These are phyloP conservation scores for Ascaphus truei DNA, from an alignment of 2,113 vertebrate genomes.

Conservation along the genomic window DNA sequence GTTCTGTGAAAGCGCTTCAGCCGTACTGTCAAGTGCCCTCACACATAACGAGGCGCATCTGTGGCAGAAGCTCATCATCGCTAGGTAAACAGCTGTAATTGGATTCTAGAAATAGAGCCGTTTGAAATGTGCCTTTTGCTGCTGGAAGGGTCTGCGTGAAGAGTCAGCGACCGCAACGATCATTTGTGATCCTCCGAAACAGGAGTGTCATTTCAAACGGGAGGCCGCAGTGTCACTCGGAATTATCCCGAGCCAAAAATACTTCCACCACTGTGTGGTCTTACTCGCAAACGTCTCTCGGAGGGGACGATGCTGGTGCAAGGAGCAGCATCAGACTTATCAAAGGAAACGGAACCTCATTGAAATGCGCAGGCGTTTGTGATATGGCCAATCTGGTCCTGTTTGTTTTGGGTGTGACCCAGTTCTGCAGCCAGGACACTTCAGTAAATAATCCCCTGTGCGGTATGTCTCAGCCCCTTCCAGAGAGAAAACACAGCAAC, in stretches of 20 bases:
- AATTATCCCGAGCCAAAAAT: background rate
- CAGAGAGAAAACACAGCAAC: no score
- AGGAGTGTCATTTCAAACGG: background rate
- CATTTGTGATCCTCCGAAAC: background rate
- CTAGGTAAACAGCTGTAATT: slow-evolving; percentile 2
- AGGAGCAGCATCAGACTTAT: no score
- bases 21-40: background rate
- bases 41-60: background rate
- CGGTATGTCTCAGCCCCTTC: no score
- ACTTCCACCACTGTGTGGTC: no score
- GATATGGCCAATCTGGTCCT: no score
- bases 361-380: no score
- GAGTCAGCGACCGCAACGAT: background rate
- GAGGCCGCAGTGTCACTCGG: background rate
- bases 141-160: background rate
- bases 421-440: no score
- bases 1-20: background rate
- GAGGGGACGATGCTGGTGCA: no score
- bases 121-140: background rate
- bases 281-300: no score
- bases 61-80: background rate
- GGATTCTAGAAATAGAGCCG: background rate
- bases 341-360: no score
- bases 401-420: no score
- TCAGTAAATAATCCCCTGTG: no score